Percentiles rank a stretch among this genome's conserved stretches.
Conservation (phyloP, 2,888 invertebrate species). For the Ichneumoninae sp. region DNA sequence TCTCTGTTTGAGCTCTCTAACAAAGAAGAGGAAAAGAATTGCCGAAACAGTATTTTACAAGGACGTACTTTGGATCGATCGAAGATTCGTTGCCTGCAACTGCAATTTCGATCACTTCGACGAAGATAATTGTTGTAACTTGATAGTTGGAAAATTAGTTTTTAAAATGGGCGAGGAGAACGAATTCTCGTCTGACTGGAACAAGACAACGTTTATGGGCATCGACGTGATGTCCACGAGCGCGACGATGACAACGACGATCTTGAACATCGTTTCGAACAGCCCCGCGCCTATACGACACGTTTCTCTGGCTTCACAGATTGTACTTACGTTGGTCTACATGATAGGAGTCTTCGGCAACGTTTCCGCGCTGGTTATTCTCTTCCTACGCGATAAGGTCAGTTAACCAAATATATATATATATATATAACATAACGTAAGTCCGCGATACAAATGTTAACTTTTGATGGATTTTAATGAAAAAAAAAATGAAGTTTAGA, state of each 20-base stretch:
- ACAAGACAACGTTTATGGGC: slow-evolving; percentile 66
- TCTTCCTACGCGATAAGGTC: slow-evolving; percentile 89
- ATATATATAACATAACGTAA: not conserved
- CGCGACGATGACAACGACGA: slow-evolving; percentile 51
- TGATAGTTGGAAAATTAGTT: not conserved
- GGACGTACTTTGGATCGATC: not conserved
- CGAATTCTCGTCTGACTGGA: slow-evolving; percentile 63
- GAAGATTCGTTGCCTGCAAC: not conserved
- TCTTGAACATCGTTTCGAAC: slow-evolving; percentile 34
- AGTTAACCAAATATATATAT: slow-evolving; percentile 27
- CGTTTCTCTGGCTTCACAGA: slow-evolving; percentile 76
- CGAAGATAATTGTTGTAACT: not conserved
- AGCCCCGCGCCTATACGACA: slow-evolving; percentile 69
- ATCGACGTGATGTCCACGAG: slow-evolving; percentile 63
- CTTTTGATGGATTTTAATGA: not conserved
- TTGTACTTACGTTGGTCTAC: slow-evolving; percentile 86
- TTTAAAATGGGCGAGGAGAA: slow-evolving; percentile 58
- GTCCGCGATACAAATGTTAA: not conserved
- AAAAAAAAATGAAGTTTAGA: too few species aligned
- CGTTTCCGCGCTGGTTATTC: slow-evolving; percentile 90
- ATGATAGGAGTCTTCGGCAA: slow-evolving; percentile 90
- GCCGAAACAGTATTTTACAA: not conserved
- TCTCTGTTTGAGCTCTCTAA: not conserved
- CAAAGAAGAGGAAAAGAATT: not conserved
- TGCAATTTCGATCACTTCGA: not conserved